Conservation (phyloP, 2,797 vertebrate genomes). For the Balearica regulorum region DNA sequence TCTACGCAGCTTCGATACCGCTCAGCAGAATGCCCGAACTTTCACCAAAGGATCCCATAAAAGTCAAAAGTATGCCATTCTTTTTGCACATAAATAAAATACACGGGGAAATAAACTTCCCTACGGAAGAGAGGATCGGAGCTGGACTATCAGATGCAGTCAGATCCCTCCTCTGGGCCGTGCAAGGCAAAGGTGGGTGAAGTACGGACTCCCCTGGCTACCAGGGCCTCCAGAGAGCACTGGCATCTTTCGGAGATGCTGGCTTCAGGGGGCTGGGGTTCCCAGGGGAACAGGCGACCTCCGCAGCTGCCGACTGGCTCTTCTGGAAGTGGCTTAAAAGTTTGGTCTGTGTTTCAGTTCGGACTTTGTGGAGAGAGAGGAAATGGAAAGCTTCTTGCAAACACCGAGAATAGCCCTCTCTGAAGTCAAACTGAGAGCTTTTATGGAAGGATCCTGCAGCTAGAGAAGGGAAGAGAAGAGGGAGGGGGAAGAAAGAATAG, state of each 20-base stretch:
- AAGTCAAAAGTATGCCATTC: background rate
- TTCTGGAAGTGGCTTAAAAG: conserved; percentile 57
- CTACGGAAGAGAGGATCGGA: conserved; percentile 47
- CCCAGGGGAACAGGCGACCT: background rate
- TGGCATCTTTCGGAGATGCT: conserved; percentile 16
- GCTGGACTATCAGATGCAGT: conserved; percentile 7
- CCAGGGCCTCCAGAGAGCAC: conserved; percentile 82
- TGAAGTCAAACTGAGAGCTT: conserved; percentile 64
- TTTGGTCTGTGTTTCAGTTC: conserved; percentile 54
- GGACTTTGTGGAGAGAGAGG: conserved; percentile 67
- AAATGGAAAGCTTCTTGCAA: conserved; percentile 74
- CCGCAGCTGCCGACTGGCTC: background rate
- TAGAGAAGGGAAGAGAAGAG: background rate
- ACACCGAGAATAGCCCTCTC: conserved; percentile 74
- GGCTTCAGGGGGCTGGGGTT: conserved; percentile 12
- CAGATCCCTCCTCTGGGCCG: conserved; percentile 62
- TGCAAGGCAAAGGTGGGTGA: background rate
- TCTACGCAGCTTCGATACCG: background rate
- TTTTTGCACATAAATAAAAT: conserved; percentile 28
- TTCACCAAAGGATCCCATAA: background rate
- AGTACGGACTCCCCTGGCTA: conserved; percentile 38
- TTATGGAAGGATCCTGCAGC: conserved; percentile 30
- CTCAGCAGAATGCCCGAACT: background rate
- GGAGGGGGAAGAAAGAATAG: background rate
- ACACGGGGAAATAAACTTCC: background rate